Base-by-base conservation (phyloP, 2,797 vertebrate genomes). In the Bryconaethiops microstoma region DNA sequence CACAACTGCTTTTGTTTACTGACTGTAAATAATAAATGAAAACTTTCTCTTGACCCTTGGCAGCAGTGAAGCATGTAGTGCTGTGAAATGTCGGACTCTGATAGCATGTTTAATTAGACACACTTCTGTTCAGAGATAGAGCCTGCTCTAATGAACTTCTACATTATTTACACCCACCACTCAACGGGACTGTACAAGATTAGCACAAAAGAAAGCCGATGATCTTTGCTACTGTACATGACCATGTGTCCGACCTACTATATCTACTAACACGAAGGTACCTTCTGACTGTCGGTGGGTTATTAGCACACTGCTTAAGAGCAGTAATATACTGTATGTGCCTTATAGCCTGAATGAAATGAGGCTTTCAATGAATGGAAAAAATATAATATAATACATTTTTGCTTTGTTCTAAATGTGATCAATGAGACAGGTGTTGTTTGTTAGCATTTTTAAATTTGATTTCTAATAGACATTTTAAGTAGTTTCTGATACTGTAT, bases 51-150 rank as follows among this genome's bases (percentile, higher is more conserved):
- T 90, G 87, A 91, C 87, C 90, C 87, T 69, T 84, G 88, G 87
- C 88, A 75, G 67, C 1, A 72, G 52, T 45, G 23, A 81, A 81
- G 72, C 85, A 86, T 86, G 85, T 85, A 72, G 55, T 76, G 55
- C 74, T 71, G 68, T 70, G 79, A 85, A 89, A 90, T 83, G 65
- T 87, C 87, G 86, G 89, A 83, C 85, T 88, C 88, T 89, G 85
- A 92, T 90, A 88, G 74, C 85, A 25, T 87, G 84, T 83, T 92
- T 94, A 90, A 92, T 92, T 90, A 89, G 86, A 81, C 73, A 74
- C 84, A 67, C n/a, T 42, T 78, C 87, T 90, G 90, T 87, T 83
- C 86, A 59, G 29, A 83, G 82, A 80, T 78, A 76, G 71, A 82
- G 63, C 71, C 75, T 68, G 80, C 86, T 50, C 85, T 88, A 88